phyloP scores from a whole-genome alignment of 2,797 vertebrate genomes.

The Arrhamphus sclerolepis region DNA sequence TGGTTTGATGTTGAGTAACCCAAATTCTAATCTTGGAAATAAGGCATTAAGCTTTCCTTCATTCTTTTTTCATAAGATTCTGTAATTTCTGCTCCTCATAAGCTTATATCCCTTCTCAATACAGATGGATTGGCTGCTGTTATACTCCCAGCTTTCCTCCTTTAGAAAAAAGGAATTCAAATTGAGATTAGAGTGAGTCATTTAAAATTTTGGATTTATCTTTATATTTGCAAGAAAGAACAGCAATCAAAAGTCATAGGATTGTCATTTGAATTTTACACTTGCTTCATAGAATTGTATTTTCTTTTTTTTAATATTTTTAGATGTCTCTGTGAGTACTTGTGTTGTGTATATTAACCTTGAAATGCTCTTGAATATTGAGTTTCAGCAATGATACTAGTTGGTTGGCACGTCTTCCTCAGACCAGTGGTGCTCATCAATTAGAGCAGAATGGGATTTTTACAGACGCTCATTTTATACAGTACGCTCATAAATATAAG shows the following conservation, averaged over 20 bases:
- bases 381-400: too few relatives aligned
- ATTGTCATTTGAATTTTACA: too few relatives aligned
- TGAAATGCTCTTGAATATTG: too few relatives aligned
- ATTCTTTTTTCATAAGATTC: slow-evolving; percentile 46
- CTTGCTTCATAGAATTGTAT: too few relatives aligned
- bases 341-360: too few relatives aligned
- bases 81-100: slow-evolving; percentile 65
- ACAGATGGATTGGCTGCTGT: slow-evolving; percentile 47
- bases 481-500: too few relatives aligned
- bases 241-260: slow-evolving; percentile 21
- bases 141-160: slow-evolving; percentile 43
- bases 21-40: slow-evolving; percentile 74
- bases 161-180: slow-evolving; percentile 20
- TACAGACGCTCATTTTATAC: too few relatives aligned
- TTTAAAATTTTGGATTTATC: slow-evolving; percentile 43
- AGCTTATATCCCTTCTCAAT: slow-evolving; percentile 62
- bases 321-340: too few relatives aligned
- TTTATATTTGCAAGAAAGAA: slow-evolving; percentile 20
- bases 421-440: too few relatives aligned
- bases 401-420: too few relatives aligned
- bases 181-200: slow-evolving; percentile 44
- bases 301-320: too few relatives aligned
- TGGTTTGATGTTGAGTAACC: slow-evolving; percentile 73
- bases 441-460: too few relatives aligned
- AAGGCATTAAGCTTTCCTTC: slow-evolving; percentile 66